Percentiles rank a stretch among this genome's conserved stretches.
Conservation (phyloP, 2,888 invertebrate species). For the Latrodectus hesperus region DNA sequence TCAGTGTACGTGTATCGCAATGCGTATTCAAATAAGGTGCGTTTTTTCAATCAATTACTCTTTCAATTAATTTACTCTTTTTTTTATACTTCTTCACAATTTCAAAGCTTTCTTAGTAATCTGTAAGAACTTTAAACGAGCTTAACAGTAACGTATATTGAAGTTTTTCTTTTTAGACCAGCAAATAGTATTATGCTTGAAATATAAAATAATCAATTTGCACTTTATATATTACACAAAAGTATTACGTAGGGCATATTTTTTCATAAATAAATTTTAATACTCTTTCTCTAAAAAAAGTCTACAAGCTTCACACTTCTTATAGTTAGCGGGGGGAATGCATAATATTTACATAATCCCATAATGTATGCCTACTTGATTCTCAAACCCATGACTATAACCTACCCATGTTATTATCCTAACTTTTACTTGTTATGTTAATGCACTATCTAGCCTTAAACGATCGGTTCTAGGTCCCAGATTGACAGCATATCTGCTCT, state of each 20-base stretch:
- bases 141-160: no score
- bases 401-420: slow-evolving; percentile 27
- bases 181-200: no score
- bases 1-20: no score
- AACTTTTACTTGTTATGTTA: slow-evolving; percentile 46
- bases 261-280: no score
- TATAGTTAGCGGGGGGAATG: background rate
- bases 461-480: background rate
- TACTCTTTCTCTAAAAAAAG: background rate
- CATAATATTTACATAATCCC: slow-evolving; percentile 39
- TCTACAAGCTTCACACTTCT: background rate
- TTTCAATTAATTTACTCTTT: slow-evolving; percentile 7
- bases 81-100: background rate
- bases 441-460: slow-evolving; percentile 36
- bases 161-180: no score
- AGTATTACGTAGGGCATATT: no score
- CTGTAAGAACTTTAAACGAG: no score
- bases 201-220: no score
- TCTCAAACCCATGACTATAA: slow-evolving; percentile 47
- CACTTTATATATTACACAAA: no score
- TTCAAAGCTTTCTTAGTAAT: no score
- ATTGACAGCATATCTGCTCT: slow-evolving; percentile 27
- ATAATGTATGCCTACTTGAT: slow-evolving; percentile 52
- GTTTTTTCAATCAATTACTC: slow-evolving; percentile 6
- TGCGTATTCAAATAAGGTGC: background rate